Evolutionary conservation across 2,888 invertebrate species (phyloP).

Genomic region (Merodon equestris): DNA sequence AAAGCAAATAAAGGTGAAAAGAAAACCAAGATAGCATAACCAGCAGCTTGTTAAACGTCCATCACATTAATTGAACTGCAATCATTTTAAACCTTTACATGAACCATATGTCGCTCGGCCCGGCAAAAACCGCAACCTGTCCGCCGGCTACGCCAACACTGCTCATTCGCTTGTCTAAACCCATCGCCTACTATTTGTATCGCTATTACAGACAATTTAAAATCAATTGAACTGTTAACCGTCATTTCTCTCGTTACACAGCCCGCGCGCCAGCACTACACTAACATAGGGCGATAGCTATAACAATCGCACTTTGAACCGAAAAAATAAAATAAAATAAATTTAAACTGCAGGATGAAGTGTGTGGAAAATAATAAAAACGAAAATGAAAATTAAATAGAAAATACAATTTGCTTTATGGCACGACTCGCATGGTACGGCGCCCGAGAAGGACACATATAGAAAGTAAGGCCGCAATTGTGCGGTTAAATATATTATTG

Average conservation of each 20-base stretch:
- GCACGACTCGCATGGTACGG: slow-evolving; percentile 5
- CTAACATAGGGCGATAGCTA: too few relatives aligned
- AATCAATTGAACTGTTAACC: slow-evolving; percentile 18
- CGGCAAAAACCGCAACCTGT: too few relatives aligned
- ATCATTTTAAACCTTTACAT: neutral
- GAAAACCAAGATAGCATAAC: too few relatives aligned
- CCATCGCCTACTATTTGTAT: neutral
- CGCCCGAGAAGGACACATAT: slow-evolving; percentile 9
- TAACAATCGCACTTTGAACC: neutral
- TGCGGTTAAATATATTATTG: slow-evolving; percentile 57
- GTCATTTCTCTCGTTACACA: neutral
- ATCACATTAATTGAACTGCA: neutral
- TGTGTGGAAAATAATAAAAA: slow-evolving; percentile 1
- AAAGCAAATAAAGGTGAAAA: too few relatives aligned
- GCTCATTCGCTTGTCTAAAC: neutral
- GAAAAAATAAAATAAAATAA: slow-evolving; percentile 20
- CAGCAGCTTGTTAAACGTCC: too few relatives aligned
- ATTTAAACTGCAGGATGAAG: slow-evolving; percentile 9
- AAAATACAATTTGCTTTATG: slow-evolving; percentile 48
- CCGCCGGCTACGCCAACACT: too few relatives aligned
- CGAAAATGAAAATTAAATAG: slow-evolving; percentile 2
- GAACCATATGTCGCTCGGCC: too few relatives aligned
- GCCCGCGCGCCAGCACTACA: neutral
- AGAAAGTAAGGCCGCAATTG: slow-evolving; percentile 38
- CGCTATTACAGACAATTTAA: slow-evolving; percentile 10